Percentiles rank a stretch among this genome's conserved stretches.
phyloP scores from a whole-genome alignment of 1,140 invertebrate genomes.

The Bombus confusus region DNA sequence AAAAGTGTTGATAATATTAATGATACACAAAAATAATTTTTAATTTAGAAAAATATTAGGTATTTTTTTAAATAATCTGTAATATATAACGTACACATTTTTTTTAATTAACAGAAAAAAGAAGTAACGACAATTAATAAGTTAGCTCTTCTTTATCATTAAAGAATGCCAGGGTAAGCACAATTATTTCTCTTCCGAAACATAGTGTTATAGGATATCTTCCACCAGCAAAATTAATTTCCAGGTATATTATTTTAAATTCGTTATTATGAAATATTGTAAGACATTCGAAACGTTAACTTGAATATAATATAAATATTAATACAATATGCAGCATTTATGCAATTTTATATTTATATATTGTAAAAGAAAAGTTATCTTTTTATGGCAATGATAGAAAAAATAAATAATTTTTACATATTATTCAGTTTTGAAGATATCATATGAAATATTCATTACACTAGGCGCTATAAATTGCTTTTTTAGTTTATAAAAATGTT shows the following conservation, averaged over 20 bases:
- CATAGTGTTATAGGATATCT: constrained; percentile 43
- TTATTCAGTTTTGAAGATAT: background rate
- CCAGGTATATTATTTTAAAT: constrained; percentile 44
- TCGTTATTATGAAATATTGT: constrained; percentile 22
- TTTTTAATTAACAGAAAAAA: background rate
- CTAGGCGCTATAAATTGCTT: background rate
- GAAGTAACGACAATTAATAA: constrained; percentile 17
- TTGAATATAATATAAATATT: background rate
- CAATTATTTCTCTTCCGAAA: constrained; percentile 40
- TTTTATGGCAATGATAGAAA: background rate
- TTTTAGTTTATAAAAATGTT: background rate
- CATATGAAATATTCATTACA: background rate
- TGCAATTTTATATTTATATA: background rate
- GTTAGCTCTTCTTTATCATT: constrained; percentile 37
- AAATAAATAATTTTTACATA: background rate
- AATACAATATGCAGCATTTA: background rate
- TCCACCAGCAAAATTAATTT: constrained; percentile 29
- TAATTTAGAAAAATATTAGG: background rate
- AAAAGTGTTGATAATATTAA: constrained; percentile 1
- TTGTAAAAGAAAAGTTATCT: background rate
- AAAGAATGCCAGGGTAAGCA: constrained; percentile 60
- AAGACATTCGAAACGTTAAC: background rate
- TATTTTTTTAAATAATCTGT: constrained; percentile 20
- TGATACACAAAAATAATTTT: background rate
- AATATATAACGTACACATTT: background rate